Evolutionary conservation across 2,797 vertebrate species (phyloP).

Genomic region (Momotus momota): DNA sequence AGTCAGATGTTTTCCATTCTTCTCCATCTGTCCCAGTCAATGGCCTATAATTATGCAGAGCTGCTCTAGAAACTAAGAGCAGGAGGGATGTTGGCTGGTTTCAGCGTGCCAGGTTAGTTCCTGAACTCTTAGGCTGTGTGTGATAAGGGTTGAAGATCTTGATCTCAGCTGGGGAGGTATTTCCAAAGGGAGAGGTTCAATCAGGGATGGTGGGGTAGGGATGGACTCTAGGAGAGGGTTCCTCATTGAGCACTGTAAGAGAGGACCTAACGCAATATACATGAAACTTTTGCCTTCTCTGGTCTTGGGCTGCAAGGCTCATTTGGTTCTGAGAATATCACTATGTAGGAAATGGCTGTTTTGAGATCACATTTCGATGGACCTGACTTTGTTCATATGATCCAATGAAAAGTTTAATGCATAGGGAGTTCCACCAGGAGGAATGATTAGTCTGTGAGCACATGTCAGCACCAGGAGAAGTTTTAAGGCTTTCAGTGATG

Average conservation of each 20-base stretch:
- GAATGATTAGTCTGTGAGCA: no score
- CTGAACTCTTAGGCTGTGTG: background rate
- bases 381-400: background rate
- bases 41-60: background rate
- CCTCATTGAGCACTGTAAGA: background rate
- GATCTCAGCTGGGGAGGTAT: no score
- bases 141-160: background rate
- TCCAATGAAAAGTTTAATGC: background rate
- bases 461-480: background rate
- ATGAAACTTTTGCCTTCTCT: background rate
- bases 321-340: background rate
- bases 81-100: background rate
- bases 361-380: background rate
- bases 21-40: no score
- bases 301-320: background rate
- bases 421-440: background rate
- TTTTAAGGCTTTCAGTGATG: background rate
- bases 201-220: background rate
- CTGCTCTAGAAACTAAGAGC: background rate
- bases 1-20: background rate
- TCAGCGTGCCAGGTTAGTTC: background rate
- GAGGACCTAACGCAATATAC: background rate
- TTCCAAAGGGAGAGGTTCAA: background rate
- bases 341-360: background rate
- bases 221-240: background rate